These are phyloP conservation scores for Drosophila nr. fundita DNA, from an alignment of 2,888 invertebrate species.

Conservation along the genomic window DNA sequence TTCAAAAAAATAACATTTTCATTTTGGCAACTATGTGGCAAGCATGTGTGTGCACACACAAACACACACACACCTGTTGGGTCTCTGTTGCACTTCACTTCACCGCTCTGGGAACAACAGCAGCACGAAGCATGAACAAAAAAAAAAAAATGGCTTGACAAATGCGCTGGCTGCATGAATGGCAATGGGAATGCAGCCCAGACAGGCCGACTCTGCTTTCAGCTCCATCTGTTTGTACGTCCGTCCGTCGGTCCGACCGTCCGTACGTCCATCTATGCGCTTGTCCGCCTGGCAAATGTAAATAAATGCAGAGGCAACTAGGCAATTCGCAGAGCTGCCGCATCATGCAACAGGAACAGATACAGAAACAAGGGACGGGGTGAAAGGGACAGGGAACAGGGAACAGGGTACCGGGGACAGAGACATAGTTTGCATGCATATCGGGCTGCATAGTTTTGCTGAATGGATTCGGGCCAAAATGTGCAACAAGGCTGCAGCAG, in stretches of 20 bases:
- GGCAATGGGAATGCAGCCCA: conserved; percentile 54
- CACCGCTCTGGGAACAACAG: conserved; percentile 24
- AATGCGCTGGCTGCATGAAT: conserved; percentile 51
- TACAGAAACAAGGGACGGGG: not conserved
- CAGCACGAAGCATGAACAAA: not conserved
- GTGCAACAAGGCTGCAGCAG: conserved; percentile 37
- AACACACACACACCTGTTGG: conserved; percentile 55
- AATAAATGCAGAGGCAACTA: conserved; percentile 71
- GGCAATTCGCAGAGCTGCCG: conserved; percentile 37
- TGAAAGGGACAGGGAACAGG: not conserved
- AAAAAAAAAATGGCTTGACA: conserved; percentile 59
- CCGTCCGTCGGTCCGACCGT: not conserved
- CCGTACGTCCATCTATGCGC: not conserved
- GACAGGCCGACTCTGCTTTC: conserved; percentile 50
- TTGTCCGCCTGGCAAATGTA: conserved; percentile 58
- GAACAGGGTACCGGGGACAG: not conserved
- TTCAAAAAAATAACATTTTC: conserved; percentile 45
- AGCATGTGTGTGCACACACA: conserved; percentile 6
- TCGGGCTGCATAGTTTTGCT: conserved; percentile 60
- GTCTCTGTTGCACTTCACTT: conserved; percentile 31
- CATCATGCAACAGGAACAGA: conserved; percentile 26
- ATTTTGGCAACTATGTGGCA: conserved; percentile 39
- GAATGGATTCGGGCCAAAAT: conserved; percentile 64
- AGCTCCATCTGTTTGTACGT: conserved; percentile 14
- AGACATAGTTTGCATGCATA: conserved; percentile 46